Base-by-base conservation (phyloP, 1,140 invertebrate genomes). In the Euwallacea fornicatus region DNA sequence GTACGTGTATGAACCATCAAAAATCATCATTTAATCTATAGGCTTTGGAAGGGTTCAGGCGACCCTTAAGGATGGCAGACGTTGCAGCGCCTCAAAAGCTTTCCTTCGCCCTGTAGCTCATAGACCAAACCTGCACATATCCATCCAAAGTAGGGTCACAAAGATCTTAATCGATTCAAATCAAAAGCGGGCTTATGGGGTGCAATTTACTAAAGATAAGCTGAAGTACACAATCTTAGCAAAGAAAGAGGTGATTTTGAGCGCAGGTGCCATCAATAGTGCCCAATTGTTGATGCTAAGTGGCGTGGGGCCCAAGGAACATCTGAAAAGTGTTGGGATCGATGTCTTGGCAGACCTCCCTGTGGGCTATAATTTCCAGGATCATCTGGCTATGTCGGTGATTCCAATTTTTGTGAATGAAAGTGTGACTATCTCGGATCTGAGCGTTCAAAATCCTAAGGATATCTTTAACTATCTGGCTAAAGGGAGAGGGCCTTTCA, bases 281-380 rank as follows among this genome's bases (percentile, higher is more conserved):
- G 92, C 96, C 0, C 96, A 98, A 76, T 76, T 98, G 0, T 80
- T 98, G 6, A 95, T 98, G 93, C 80, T 98, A 0, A 96, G 94
- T 0, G 97, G 96, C 0, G 87, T 97, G 6, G 95, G 95, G 0
- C 93, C 95, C 0, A 84, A 84, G 41, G 88, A 92, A 59, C 89
- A 96, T 76, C 80, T 97, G 15, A 80, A 83, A 6, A 86, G 90
- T 75, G 84, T 88, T 66, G 84, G 85, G 59, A 91, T 91, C 75
- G 87, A 89, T 2, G 81, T 91, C 0, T 86, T 92, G 66, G 85
- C 89, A 75, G 87, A 92, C 78, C 80, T 91, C 3, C 87, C 84
- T 81, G 92, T 89, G 6, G 96, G 96, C 0, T 85, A 92, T 61
- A 97, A 97, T 81, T 84, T 97, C 0, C 93, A 95, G 82, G 93